Conservation (phyloP, 64 coral and sea anemone genomes). For the Stichodactyla helianthus region DNA sequence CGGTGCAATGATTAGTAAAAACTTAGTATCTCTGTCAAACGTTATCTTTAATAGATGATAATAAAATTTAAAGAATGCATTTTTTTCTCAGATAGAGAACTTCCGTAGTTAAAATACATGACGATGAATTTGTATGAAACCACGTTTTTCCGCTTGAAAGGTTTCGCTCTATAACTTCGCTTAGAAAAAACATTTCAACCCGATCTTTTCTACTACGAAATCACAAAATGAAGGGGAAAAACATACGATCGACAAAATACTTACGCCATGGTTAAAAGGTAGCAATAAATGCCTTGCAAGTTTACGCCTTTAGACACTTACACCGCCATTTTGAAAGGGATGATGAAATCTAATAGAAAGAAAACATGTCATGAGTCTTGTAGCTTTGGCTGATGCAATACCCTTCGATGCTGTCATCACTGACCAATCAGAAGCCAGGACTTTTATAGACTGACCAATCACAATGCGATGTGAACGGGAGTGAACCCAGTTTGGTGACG, state of each 20-base stretch:
- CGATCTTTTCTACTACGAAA: neutral
- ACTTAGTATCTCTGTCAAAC: neutral
- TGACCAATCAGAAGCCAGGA: constrained; percentile 54
- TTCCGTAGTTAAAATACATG: neutral
- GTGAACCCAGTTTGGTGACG: constrained; percentile 3
- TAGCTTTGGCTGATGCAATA: constrained; percentile 87
- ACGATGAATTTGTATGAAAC: neutral
- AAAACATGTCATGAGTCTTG: constrained; percentile 65
- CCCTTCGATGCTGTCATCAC: constrained; percentile 44
- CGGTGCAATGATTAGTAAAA: neutral
- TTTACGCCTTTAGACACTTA: constrained; percentile 37
- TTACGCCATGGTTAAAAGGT: constrained; percentile 88
- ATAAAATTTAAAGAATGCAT: neutral
- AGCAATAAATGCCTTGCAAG: constrained; percentile 55
- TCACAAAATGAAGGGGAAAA: neutral
- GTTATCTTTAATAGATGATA: neutral
- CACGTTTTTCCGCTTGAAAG: neutral
- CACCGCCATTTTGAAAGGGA: constrained; percentile 82
- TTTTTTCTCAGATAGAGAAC: neutral
- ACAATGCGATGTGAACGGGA: neutral
- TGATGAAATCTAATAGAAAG: constrained; percentile 76
- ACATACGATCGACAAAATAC: constrained; percentile 9
- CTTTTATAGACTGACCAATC: constrained; percentile 66
- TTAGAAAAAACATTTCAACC: neutral
- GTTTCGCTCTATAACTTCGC: neutral